Base-by-base conservation (phyloP, 2,888 invertebrate species). In the Eudemis profundana region DNA sequence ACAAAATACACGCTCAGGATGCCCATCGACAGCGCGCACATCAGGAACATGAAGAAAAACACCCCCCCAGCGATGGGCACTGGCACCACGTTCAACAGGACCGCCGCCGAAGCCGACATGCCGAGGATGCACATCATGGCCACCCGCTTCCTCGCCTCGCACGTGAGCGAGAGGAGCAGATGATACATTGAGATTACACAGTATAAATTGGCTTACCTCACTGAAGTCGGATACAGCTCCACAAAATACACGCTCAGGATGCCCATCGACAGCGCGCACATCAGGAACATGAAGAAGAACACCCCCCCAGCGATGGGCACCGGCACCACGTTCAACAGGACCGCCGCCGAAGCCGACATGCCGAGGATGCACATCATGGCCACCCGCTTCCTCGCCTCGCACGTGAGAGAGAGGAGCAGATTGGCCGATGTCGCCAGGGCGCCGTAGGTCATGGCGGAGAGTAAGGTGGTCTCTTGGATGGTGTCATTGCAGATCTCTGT, bases 1-100 rank as follows among this genome's bases (percentile, higher is more conserved):
- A 92, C 92, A 51, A 90, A 92, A 66, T 91, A 92, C 0, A 92
- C 92, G 59, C 91, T 90, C 40, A 92, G 70, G 0, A 92, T 81
- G 0, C 92, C 92, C 89, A 92, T 92, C 0, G 86, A 82, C 1
- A 92, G 81, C 0, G 91, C 92, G 59, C 86, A 85, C 66, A 90
- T 78, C 5, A 91, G 74, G 70, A 92, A 92, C 70, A 92, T 79
- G 80, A 91, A 90, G 77, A 92, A 90, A 75, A 92, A 89, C 8
- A 90, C 79, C 12, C 87, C 90, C 0, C 91, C 90, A 59, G 91
- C 89, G 0, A 91, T 73, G 0, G 92, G 91, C 5, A 83, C 78
- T 0, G 78, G 62, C 3, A 92, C 81, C 40, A 89, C 68, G 66
- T 91, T 90, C 12, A 92, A 71, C 1, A 90, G 74, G 0, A 91